Evolutionary conservation across 2,797 vertebrate species (phyloP), one percentile per base, ranked within the genome.

Genomic region (Cynopterus sphinx): DNA sequence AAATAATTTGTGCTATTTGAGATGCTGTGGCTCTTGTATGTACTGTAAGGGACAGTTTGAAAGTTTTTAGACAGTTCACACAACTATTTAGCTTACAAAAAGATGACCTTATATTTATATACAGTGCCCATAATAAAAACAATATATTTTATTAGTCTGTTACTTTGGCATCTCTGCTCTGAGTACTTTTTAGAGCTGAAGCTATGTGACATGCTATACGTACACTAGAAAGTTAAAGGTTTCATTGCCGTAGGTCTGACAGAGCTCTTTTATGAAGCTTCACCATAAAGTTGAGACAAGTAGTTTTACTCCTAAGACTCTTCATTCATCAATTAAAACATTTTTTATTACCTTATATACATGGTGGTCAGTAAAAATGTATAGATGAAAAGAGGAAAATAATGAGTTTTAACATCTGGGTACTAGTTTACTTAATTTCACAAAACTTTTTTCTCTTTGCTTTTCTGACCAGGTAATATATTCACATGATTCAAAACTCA

Each of bases 351-450:
- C 4, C 4, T 90, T 87, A 28, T 86, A 79, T 87, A 79, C 4
- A 1, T 68, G 22, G 28, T 88, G 31, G 21, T 46, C 26, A 79
- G 63, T 85, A 85, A 88, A 94, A 88, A 13, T 51, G 41, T 55
- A 10, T 28, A 74, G 49, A 57, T 74, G 43, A 84, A 88, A 95
- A n/a, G 59, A 28, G 46, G 53, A 92, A 90, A 96, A 57, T 63
- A 57, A 31, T 70, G 57, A 70, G 16, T 84, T 94, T 79, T 89
- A 67, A 90, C 3, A 9, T n/a, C 26, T 82, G 85, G 31, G 41
- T 87, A 36, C 87, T 89, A 43, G 33, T 97, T 87, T 87, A 59
- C 39, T 96, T 89, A 94, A 88, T 93, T 88, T 93, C 59, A 91
- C 59, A 90, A 81, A 43, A 24, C 5, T 63, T 95, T 89, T 19